phyloP scores from a whole-genome alignment of 2,797 vertebrate species.

The Lacerta viridis region DNA sequence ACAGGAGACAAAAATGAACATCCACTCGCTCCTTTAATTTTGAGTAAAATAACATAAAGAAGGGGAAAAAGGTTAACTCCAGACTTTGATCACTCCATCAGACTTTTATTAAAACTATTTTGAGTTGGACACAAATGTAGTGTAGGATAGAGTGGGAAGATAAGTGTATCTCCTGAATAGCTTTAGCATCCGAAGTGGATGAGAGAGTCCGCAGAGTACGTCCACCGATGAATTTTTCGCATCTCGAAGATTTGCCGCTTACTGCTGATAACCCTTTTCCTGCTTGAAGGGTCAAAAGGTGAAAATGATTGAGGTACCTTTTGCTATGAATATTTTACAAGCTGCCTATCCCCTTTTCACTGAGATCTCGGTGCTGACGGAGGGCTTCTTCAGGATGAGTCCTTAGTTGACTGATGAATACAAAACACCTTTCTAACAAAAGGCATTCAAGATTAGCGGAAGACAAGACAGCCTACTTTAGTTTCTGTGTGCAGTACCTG shows the following conservation, averaged over 20 bases:
- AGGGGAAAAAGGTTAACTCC: constrained; percentile 52
- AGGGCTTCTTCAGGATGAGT: constrained; percentile 94
- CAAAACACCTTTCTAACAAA: constrained; percentile 92
- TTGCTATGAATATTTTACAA: constrained; percentile 92
- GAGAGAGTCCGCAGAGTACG: constrained; percentile 54
- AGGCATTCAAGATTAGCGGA: constrained; percentile 89
- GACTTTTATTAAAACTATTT: constrained; percentile 76
- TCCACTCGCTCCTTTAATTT: accelerated
- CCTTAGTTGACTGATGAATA: constrained; percentile 94
- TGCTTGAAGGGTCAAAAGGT: constrained; percentile 89
- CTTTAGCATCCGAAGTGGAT: constrained; percentile 72
- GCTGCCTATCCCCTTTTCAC: constrained; percentile 90
- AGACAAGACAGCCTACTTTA: constrained; percentile 95
- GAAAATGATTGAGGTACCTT: constrained; percentile 87
- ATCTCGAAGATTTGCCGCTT: constrained; percentile 70
- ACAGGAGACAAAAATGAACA: constrained; percentile 29
- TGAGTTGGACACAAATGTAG: constrained; percentile 68
- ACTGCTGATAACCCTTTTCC: constrained; percentile 68
- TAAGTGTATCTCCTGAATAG: constrained; percentile 70
- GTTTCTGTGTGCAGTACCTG: constrained; percentile 90
- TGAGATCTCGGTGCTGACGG: constrained; percentile 88
- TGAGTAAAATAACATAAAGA: neutral
- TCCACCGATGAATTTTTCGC: constrained; percentile 68
- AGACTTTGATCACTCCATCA: constrained; percentile 70
- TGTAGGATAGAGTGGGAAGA: constrained; percentile 71